A percentile compares a stretch with the other conserved stretches of the same genome.
phyloP scores from a whole-genome alignment of 2,797 vertebrate species.

The Mormyrus proboscirostris region DNA sequence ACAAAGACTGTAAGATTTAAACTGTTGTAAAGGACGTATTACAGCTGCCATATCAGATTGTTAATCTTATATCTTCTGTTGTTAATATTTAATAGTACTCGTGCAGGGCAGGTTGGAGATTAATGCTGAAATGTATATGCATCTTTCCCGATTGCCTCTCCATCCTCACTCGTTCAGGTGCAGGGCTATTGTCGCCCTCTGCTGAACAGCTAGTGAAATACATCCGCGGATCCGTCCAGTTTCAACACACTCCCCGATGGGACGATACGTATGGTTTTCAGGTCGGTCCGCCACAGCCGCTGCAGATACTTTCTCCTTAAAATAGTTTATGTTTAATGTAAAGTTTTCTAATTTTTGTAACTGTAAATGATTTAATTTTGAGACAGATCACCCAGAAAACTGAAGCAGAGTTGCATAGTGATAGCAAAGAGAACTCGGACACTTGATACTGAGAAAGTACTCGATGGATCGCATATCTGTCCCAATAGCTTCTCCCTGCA shows the following conservation, averaged over 20 bases:
- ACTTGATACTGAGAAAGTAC: neutral
- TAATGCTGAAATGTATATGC: neutral
- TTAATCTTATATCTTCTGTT: neutral
- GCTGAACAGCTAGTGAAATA: neutral
- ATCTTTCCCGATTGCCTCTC: neutral
- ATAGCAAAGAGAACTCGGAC: neutral
- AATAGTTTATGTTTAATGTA: neutral
- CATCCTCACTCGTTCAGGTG: neutral
- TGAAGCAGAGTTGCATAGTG: neutral
- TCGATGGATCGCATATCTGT: neutral
- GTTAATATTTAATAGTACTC: neutral
- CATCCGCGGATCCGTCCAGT: neutral
- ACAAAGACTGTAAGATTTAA: neutral
- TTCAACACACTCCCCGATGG: neutral
- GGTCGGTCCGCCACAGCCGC: neutral
- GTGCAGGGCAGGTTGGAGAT: neutral
- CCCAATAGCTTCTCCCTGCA: too few species aligned
- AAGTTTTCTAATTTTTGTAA: neutral
- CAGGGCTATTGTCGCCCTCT: neutral
- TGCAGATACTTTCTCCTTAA: neutral
- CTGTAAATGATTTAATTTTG: neutral
- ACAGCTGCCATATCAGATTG: neutral
- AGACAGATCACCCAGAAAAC: neutral
- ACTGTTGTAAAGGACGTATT: neutral
- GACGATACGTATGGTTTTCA: neutral